Evolutionary conservation across 1,140 invertebrate species (phyloP).

Genomic region (Callitettix versicolor): DNA sequence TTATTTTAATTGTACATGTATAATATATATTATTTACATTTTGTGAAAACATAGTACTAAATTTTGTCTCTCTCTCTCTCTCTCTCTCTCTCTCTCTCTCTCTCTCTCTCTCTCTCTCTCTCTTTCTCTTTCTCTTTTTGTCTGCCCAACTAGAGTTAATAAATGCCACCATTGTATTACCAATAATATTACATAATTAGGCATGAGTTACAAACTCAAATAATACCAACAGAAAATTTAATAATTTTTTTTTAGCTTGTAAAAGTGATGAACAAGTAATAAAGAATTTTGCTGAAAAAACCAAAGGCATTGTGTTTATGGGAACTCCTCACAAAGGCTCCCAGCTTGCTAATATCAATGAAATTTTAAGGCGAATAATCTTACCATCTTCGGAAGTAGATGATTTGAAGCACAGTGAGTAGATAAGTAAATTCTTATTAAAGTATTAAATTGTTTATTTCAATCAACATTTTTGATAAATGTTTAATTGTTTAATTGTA

Average conservation of each 20-base stretch:
- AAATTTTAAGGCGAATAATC: conserved; percentile 40
- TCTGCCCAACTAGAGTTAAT: neutral
- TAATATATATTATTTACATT: too few relatives aligned
- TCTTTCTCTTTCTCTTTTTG: neutral
- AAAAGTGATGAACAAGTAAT: conserved; percentile 23
- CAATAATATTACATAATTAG: conserved; percentile 7
- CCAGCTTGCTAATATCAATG: conserved; percentile 49
- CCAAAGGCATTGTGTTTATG: conserved; percentile 54
- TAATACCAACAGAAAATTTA: neutral
- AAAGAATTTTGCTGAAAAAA: conserved; percentile 36
- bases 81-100: too few relatives aligned
- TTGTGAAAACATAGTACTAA: too few relatives aligned
- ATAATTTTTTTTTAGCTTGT: conserved; percentile 47
- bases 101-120: too few relatives aligned
- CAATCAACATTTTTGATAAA: too few relatives aligned
- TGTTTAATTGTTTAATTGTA: too few relatives aligned
- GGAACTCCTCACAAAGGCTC: conserved; percentile 60
- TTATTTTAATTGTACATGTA: too few relatives aligned
- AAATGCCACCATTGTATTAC: neutral
- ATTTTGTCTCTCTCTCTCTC: too few relatives aligned
- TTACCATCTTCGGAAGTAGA: conserved; percentile 71
- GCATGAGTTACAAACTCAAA: neutral
- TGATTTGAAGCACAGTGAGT: conserved; percentile 58
- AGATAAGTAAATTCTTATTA: neutral
- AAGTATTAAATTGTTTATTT: too few relatives aligned